These are phyloP conservation scores for Chaetorhynchus papuensis DNA, from an alignment of 2,113 vertebrate species.

Conservation along the genomic window DNA sequence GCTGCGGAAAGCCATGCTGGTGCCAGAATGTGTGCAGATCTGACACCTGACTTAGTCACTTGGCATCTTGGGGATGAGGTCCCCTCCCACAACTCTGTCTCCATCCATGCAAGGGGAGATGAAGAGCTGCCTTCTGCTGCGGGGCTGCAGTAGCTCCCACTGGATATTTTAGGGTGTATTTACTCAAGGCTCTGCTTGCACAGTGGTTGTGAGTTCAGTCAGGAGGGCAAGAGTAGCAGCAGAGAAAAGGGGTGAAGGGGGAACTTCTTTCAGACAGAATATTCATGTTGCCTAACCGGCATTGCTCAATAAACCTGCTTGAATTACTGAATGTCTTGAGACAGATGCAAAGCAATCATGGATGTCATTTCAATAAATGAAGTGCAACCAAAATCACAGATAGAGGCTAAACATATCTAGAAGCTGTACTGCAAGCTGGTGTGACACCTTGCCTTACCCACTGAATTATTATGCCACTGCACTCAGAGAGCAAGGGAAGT, in stretches of 20 bases:
- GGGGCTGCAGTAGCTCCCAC: background rate
- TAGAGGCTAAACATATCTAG: background rate
- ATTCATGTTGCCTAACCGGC: background rate
- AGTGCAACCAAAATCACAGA: background rate
- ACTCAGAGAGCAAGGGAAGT: background rate
- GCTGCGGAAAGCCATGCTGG: background rate
- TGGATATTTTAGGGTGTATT: background rate
- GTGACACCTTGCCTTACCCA: background rate
- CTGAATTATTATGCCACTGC: background rate
- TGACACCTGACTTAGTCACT: background rate
- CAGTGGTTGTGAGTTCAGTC: fast-evolving
- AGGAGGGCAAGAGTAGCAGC: background rate
- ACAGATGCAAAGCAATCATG: background rate
- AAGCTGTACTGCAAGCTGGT: background rate
- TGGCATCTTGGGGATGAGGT: background rate
- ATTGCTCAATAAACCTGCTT: background rate
- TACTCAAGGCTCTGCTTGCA: background rate
- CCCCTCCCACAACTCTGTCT: background rate
- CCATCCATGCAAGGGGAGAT: background rate
- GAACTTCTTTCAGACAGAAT: background rate
- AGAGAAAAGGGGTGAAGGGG: background rate
- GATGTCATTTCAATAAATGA: background rate
- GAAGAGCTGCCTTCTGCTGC: background rate
- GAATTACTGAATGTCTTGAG: background rate
- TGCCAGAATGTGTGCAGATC: background rate